phyloP scores from a whole-genome alignment of 30 jellyfish, hydroid and myxozoan species.

The Catostylus mosaicus region DNA sequence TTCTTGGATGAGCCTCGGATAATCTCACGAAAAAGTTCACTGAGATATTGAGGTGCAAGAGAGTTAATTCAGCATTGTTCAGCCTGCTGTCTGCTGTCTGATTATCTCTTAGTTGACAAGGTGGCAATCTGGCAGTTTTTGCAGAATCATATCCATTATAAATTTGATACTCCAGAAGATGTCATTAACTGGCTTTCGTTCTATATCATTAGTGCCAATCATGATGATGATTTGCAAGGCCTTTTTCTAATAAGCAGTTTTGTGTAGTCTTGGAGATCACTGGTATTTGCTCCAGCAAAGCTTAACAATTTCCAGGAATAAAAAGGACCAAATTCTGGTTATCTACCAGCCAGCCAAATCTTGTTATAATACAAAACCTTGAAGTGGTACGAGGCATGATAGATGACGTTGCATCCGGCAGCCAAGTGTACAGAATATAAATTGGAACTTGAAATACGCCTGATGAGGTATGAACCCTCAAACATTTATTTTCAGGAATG shows the following conservation, averaged over 20 bases:
- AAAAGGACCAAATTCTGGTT: too few species aligned
- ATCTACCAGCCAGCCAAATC: too few species aligned
- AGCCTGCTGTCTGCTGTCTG: slow-evolving; percentile 10
- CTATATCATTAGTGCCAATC: slow-evolving; percentile 15
- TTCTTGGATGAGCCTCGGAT: background rate
- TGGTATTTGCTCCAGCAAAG: slow-evolving; percentile 20
- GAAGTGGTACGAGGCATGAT: too few species aligned
- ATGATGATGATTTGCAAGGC: slow-evolving; percentile 23
- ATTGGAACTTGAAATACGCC: too few species aligned
- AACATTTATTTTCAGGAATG: too few species aligned
- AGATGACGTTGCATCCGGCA: too few species aligned
- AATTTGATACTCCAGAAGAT: background rate
- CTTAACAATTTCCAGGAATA: slow-evolving; percentile 22
- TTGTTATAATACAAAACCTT: too few species aligned
- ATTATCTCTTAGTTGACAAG: background rate
- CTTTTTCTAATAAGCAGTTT: slow-evolving; percentile 22
- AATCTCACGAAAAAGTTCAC: background rate
- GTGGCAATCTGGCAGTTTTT: slow-evolving; percentile 22
- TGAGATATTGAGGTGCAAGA: background rate
- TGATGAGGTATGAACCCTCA: too few species aligned
- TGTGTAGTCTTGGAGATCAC: slow-evolving; percentile 17
- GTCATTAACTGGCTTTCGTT: slow-evolving; percentile 9
- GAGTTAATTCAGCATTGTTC: background rate
- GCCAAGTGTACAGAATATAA: too few species aligned
- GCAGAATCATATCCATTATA: background rate